A percentile compares a stretch with the other conserved stretches of the same genome.
These are phyloP conservation scores for Myrmecophaga tridactyla DNA, from an alignment of 2,113 vertebrate genomes.

Conservation along the genomic window DNA sequence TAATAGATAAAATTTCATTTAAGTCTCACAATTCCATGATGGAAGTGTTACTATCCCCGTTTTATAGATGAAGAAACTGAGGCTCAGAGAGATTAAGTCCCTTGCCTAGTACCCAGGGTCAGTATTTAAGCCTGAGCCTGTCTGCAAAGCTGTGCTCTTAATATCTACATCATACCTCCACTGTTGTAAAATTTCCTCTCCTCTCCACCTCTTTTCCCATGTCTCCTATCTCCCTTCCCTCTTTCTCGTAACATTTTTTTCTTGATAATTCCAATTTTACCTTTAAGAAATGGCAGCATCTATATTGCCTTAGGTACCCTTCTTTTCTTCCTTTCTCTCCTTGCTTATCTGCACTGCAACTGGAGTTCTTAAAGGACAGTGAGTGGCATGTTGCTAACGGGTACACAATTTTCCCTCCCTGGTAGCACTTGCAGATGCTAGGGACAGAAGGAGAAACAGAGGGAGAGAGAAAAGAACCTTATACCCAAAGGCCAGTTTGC, in stretches of 20 bases:
- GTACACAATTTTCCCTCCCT: constrained; percentile 72
- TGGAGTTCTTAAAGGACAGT: constrained; percentile 75
- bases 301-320: constrained; percentile 67
- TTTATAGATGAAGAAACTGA: not conserved
- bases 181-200: not conserved
- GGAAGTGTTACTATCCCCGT: not conserved
- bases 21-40: not conserved
- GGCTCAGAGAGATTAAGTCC: not conserved
- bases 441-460: not conserved
- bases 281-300: constrained; percentile 70
- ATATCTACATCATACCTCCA: not conserved
- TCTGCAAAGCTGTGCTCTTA: too few species aligned
- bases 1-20: not conserved
- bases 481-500: constrained; percentile 73
- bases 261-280: constrained; percentile 47
- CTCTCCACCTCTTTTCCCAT: not conserved
- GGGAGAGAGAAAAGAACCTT: constrained; percentile 57
- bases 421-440: constrained; percentile 54
- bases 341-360: constrained; percentile 64
- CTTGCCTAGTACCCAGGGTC: not conserved
- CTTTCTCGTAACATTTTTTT: not conserved
- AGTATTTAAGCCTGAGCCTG: not conserved
- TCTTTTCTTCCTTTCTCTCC: constrained; percentile 49
- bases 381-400: constrained; percentile 76
- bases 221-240: not conserved